Conservation (phyloP, 1,140 invertebrate species). For the Zaprionus ornatus region DNA sequence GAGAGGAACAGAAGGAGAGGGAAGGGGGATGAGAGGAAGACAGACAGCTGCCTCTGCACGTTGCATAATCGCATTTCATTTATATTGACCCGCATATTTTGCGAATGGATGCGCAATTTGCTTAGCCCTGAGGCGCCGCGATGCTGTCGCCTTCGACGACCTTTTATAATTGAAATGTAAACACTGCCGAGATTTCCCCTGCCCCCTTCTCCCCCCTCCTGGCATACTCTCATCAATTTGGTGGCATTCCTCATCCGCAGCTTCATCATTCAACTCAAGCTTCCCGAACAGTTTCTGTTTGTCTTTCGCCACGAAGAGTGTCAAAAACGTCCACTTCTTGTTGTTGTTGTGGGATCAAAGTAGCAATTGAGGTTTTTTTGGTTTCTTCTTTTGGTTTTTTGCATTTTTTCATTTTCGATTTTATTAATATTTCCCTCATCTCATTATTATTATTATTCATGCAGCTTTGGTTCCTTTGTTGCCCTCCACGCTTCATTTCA, state of each 20-base stretch:
- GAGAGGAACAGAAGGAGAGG: constrained; percentile 2
- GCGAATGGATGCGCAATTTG: constrained; percentile 55
- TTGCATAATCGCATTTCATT: constrained; percentile 69
- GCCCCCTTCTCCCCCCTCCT: not conserved
- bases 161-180: constrained; percentile 78
- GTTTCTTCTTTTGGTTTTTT: not conserved
- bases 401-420: constrained; percentile 23
- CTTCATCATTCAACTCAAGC: constrained; percentile 3
- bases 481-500: constrained; percentile 15
- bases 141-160: constrained; percentile 42
- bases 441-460: constrained; percentile 19
- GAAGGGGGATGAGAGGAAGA: constrained; percentile 4
- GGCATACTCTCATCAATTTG: constrained; percentile 6
- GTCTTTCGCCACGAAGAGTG: constrained; percentile 6
- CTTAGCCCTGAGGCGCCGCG: constrained; percentile 58
- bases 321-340: constrained; percentile 8
- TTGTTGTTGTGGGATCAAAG: constrained; percentile 27
- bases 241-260: constrained; percentile 33
- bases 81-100: constrained; percentile 79
- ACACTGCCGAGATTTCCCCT: constrained; percentile 34
- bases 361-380: constrained; percentile 10
- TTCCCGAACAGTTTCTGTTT: constrained; percentile 5
- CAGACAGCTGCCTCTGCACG: constrained; percentile 10
- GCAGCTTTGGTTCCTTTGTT: constrained; percentile 47
- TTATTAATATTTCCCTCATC: constrained; percentile 8